Evolutionary conservation across 1,140 invertebrate species (phyloP).

Genomic region (Tribolium castaneum): DNA sequence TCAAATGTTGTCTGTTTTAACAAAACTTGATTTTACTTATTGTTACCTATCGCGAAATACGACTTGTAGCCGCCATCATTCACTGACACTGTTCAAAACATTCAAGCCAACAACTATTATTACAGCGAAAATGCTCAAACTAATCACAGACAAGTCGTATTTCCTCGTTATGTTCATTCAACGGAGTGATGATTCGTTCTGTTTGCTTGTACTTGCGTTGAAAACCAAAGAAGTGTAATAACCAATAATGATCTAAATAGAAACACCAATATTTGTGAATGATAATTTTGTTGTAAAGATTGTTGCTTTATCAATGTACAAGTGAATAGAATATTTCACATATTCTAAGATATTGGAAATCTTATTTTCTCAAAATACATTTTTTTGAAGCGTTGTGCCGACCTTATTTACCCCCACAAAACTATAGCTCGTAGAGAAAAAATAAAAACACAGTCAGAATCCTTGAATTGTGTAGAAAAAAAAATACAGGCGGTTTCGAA

Average conservation of each 20-base stretch:
- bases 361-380: conserved; percentile 42
- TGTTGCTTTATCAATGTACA: conserved; percentile 50
- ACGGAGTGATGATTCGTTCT: neutral
- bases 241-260: conserved; percentile 42
- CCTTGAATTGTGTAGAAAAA: no score
- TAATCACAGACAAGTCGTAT: conserved; percentile 5
- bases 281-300: conserved; percentile 45
- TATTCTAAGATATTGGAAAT: conserved; percentile 41
- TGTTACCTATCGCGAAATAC: conserved; percentile 12
- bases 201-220: conserved; percentile 36
- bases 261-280: conserved; percentile 44
- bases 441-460: no score
- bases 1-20: conserved; percentile 44
- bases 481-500: no score
- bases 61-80: neutral
- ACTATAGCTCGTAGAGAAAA: no score
- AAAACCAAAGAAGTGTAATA: conserved; percentile 32
- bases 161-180: neutral
- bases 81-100: neutral
- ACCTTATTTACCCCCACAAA: neutral
- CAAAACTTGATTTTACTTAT: conserved; percentile 25
- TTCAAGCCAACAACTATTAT: neutral
- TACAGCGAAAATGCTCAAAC: conserved; percentile 9
- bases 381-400: conserved; percentile 33
- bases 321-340: conserved; percentile 45